A percentile compares a stretch with the other conserved stretches of the same genome.
phyloP scores from a whole-genome alignment of 2,888 invertebrate species.

The Drosophila greeni region DNA sequence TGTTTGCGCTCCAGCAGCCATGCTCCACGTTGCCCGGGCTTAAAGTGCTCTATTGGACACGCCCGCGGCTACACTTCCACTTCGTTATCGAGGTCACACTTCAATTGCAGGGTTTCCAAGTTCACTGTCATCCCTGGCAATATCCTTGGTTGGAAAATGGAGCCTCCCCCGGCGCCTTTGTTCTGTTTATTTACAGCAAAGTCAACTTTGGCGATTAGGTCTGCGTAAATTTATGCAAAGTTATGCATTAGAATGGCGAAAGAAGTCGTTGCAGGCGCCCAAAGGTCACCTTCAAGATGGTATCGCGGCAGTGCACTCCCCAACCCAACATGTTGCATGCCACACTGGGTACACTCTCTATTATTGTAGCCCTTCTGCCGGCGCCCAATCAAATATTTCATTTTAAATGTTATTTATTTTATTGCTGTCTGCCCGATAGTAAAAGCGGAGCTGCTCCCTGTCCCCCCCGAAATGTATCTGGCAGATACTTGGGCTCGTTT shows the following conservation, averaged over 20 bases:
- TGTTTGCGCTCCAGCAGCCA: slow-evolving; percentile 71
- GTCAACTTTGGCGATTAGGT: slow-evolving; percentile 44
- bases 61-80: slow-evolving; percentile 27
- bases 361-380: slow-evolving; percentile 24
- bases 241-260: slow-evolving; percentile 39
- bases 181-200: slow-evolving; percentile 50
- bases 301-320: slow-evolving; percentile 1
- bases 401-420: slow-evolving; percentile 51
- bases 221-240: slow-evolving; percentile 42
- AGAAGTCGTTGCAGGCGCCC: slow-evolving; percentile 24
- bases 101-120: slow-evolving; percentile 52
- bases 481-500: slow-evolving; percentile 55
- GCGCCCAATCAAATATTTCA: slow-evolving; percentile 54
- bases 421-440: slow-evolving; percentile 38
- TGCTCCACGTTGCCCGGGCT: slow-evolving; percentile 64
- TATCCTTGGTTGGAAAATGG: slow-evolving; percentile 10
- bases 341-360: neutral
- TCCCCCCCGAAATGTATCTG: slow-evolving; percentile 43
- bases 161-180: slow-evolving; percentile 38
- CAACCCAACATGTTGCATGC: slow-evolving; percentile 33
- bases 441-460: slow-evolving; percentile 10
- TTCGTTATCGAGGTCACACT: slow-evolving; percentile 58
- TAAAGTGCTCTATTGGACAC: slow-evolving; percentile 69
- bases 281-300: slow-evolving; percentile 40
- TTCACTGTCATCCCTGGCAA: slow-evolving; percentile 53